Evolutionary conservation across 2,888 invertebrate species (phyloP).

Genomic region (Zonitis immaculata): DNA sequence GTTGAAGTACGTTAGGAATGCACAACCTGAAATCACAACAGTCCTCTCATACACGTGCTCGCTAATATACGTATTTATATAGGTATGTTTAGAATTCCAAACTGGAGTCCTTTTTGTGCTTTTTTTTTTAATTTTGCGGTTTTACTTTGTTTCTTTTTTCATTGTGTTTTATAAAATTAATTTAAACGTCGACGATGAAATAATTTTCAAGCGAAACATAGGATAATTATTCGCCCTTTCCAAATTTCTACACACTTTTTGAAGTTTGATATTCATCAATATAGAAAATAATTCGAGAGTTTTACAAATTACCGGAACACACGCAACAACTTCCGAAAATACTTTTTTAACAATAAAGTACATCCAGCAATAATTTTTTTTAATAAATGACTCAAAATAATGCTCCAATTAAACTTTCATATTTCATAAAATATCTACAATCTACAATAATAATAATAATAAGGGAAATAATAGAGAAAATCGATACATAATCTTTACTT

Average conservation of each 20-base stretch:
- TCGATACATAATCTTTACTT: neutral
- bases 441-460: neutral
- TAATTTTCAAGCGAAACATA: too few relatives aligned
- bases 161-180: too few relatives aligned
- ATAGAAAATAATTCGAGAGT: neutral
- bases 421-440: neutral
- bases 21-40: conserved; percentile 76
- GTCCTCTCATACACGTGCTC: conserved; percentile 25
- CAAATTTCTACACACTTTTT: neutral
- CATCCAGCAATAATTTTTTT: too few relatives aligned
- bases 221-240: neutral
- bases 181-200: neutral
- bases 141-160: too few relatives aligned
- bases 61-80: conserved; percentile 14
- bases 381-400: too few relatives aligned
- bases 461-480: neutral
- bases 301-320: neutral
- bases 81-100: conserved; percentile 16
- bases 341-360: neutral
- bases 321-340: neutral
- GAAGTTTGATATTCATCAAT: neutral
- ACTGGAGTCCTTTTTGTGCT: neutral
- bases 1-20: conserved; percentile 96
- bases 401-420: too few relatives aligned
- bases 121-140: neutral